A percentile compares a stretch with the other conserved stretches of the same genome.
These are phyloP conservation scores for Cremastinae sp. DNA, from an alignment of 2,888 invertebrate species.

Conservation along the genomic window DNA sequence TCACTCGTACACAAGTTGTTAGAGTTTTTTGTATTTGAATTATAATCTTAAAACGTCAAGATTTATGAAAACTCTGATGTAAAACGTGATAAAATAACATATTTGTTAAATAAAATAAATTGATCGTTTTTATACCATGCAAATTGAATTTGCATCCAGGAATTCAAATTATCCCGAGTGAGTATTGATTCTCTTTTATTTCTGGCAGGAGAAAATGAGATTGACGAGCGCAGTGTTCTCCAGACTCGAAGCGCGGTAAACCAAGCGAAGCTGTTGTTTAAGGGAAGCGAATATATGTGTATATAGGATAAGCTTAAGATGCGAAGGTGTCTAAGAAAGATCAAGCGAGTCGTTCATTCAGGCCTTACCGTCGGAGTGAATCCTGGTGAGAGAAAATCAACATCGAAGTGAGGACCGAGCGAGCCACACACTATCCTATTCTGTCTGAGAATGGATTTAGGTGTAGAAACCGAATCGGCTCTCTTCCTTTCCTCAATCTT, in stretches of 20 bases:
- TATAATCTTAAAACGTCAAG: too few species aligned
- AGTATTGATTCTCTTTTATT: slow-evolving; percentile 34
- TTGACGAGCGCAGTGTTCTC: slow-evolving; percentile 19
- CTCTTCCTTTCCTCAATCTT: slow-evolving; percentile 52
- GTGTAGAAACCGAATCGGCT: slow-evolving; percentile 49
- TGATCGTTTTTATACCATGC: too few species aligned
- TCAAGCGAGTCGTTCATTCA: slow-evolving; percentile 48
- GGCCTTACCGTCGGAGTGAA: slow-evolving; percentile 44
- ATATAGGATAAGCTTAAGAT: slow-evolving; percentile 46
- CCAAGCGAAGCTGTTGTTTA: slow-evolving; percentile 35
- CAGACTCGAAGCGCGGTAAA: slow-evolving; percentile 31
- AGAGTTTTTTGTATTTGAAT: too few species aligned
- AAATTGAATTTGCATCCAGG: too few species aligned
- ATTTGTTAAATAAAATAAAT: too few species aligned
- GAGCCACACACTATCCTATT: slow-evolving; percentile 49
- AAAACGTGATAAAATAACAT: too few species aligned
- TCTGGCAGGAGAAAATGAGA: slow-evolving; percentile 2
- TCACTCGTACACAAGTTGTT: too few species aligned
- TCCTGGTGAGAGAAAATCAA: slow-evolving; percentile 59
- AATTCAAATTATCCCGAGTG: too few species aligned
- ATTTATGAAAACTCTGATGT: too few species aligned
- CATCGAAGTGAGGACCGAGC: slow-evolving; percentile 54
- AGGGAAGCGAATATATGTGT: too few species aligned
- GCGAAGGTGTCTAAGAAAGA: slow-evolving; percentile 27
- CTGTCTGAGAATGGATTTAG: slow-evolving; percentile 51